phyloP scores from a whole-genome alignment of 2,113 vertebrate genomes.

The Speoplatyrhinus poulsoni region DNA sequence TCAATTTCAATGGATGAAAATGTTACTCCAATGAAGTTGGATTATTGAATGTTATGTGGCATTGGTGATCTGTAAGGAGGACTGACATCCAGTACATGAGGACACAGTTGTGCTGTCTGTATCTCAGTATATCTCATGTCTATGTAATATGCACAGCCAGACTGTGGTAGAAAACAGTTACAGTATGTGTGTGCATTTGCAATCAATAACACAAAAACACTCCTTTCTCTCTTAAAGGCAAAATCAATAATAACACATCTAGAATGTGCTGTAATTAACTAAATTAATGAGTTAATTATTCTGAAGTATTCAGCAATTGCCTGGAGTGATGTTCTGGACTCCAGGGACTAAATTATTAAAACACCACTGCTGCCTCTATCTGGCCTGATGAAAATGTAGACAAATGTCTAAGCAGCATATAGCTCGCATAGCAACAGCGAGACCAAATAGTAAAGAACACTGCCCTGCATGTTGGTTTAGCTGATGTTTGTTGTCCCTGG shows the following conservation, averaged over 20 bases:
- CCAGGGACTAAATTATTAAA: slow-evolving; percentile 66
- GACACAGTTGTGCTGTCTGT: background rate
- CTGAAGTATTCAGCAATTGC: slow-evolving; percentile 55
- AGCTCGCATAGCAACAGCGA: background rate
- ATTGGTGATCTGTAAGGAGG: too few relatives aligned
- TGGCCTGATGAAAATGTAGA: slow-evolving; percentile 37
- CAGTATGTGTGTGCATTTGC: slow-evolving; percentile 25
- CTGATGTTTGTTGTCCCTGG: background rate
- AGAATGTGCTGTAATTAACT: slow-evolving; percentile 51
- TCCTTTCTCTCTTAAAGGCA: slow-evolving; percentile 14
- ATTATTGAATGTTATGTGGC: too few relatives aligned
- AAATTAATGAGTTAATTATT: slow-evolving; percentile 60
- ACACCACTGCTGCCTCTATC: slow-evolving; percentile 22
- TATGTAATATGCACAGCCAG: slow-evolving; percentile 14
- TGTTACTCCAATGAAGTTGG: too few relatives aligned
- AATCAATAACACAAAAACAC: slow-evolving; percentile 4
- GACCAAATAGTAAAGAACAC: background rate
- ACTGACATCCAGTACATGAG: background rate
- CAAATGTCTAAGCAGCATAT: slow-evolving; percentile 10
- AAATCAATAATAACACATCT: slow-evolving; percentile 45
- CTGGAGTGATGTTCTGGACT: slow-evolving; percentile 40
- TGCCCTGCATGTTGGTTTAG: too few relatives aligned
- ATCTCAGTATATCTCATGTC: background rate
- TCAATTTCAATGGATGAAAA: too few relatives aligned
- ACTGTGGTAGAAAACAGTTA: background rate